Conservation (phyloP, 2,888 invertebrate genomes). For the Oscheius sp. region DNA sequence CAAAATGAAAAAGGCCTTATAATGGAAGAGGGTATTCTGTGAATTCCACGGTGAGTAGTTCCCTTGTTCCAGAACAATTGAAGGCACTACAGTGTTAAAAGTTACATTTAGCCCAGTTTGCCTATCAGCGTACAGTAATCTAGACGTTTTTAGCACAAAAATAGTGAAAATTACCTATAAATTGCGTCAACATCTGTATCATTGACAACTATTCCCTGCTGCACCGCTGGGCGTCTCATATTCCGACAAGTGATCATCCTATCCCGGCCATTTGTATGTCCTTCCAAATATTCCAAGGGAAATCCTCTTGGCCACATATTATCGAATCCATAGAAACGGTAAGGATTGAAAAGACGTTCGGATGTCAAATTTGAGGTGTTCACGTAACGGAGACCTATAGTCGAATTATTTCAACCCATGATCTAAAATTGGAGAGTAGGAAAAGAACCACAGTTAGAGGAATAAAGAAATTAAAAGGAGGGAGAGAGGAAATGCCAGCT, state of each 20-base stretch:
- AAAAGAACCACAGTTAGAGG: too few species aligned
- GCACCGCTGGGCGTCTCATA: too few species aligned
- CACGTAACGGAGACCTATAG: conserved; percentile 40
- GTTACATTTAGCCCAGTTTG: conserved; percentile 40
- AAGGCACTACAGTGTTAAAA: conserved; percentile 52
- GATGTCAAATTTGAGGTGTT: conserved; percentile 48
- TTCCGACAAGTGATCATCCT: too few species aligned
- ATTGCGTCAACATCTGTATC: conserved; percentile 58
- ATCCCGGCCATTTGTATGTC: too few species aligned
- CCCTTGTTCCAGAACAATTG: conserved; percentile 42
- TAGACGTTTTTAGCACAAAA: too few species aligned
- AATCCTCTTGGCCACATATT: too few species aligned
- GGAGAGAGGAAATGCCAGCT: too few species aligned
- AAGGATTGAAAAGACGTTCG: too few species aligned
- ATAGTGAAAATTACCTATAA: conserved; percentile 45
- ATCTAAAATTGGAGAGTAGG: conserved; percentile 37
- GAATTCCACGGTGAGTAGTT: conserved; percentile 60
- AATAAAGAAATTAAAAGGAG: too few species aligned
- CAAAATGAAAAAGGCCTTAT: conserved; percentile 52
- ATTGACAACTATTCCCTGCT: conserved; percentile 55
- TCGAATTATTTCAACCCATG: conserved; percentile 51
- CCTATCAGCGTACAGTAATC: conserved; percentile 50
- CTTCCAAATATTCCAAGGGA: too few species aligned
- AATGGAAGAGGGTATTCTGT: too few species aligned
- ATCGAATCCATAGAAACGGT: too few species aligned